Conservation (phyloP, 1,140 invertebrate genomes). For the Ceratosolen solmsi region DNA sequence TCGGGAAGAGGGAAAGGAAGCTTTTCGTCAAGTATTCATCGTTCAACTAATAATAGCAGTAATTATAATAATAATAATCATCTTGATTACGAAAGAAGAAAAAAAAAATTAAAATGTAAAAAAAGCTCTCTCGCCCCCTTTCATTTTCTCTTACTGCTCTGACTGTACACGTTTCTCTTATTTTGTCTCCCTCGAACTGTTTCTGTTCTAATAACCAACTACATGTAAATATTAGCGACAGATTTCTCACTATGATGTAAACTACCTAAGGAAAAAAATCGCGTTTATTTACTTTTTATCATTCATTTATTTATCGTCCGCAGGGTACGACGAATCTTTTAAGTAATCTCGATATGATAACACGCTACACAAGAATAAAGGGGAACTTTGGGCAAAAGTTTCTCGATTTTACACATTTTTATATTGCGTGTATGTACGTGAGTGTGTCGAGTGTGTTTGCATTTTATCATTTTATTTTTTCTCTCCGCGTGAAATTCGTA, state of each 20-base stretch:
- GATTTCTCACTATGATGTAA: constrained; percentile 30
- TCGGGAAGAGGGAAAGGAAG: constrained; percentile 27
- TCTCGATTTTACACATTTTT: constrained; percentile 16
- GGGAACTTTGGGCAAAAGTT: constrained; percentile 34
- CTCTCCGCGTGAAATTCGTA: not conserved
- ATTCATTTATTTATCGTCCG: constrained; percentile 3
- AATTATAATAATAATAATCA: too few relatives aligned
- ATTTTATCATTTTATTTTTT: not conserved
- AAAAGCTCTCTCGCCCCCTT: constrained; percentile 26
- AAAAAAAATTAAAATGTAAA: constrained; percentile 41
- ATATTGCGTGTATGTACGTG: constrained; percentile 11
- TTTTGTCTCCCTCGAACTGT: not conserved
- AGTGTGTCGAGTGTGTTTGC: constrained; percentile 11
- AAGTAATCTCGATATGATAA: constrained; percentile 36
- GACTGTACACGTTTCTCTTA: constrained; percentile 37
- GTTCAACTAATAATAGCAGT: constrained; percentile 6
- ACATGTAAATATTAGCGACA: constrained; percentile 40
- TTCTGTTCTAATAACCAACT: constrained; percentile 28
- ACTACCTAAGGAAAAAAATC: constrained; percentile 42
- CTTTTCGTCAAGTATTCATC: constrained; percentile 20
- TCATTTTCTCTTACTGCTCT: constrained; percentile 12
- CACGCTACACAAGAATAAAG: constrained; percentile 37
- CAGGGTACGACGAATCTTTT: not conserved
- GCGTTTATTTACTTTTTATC: constrained; percentile 15
- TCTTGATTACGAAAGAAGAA: too few relatives aligned